Conservation (phyloP, 2,113 vertebrate species). For the Epinephelus moara region DNA sequence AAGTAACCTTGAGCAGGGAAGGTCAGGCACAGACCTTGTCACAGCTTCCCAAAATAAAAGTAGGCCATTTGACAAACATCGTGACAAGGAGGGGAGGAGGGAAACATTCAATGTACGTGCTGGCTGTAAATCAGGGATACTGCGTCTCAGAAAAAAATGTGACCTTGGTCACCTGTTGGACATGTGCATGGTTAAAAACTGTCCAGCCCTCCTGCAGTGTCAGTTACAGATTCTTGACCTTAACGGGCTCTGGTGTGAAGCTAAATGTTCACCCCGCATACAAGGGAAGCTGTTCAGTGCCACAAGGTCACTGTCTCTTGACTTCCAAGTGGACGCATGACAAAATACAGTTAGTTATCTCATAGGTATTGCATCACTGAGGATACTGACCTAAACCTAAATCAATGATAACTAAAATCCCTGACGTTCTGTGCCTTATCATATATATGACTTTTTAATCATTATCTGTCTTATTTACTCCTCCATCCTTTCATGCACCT, state of each 20-base stretch:
- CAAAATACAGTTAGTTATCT: slow-evolving; percentile 27
- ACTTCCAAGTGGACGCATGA: slow-evolving; percentile 2
- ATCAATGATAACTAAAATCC: background rate
- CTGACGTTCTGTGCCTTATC: background rate
- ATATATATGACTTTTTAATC: background rate
- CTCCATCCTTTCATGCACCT: background rate
- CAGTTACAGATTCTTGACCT: slow-evolving; percentile 51
- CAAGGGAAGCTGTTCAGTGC: background rate
- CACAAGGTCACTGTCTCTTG: background rate
- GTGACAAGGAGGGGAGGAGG: slow-evolving; percentile 2
- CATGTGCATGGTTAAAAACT: slow-evolving; percentile 25
- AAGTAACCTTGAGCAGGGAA: slow-evolving; percentile 48
- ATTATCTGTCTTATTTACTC: background rate
- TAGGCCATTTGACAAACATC: slow-evolving; percentile 49
- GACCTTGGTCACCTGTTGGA: slow-evolving; percentile 52
- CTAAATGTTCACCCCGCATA: slow-evolving; percentile 1
- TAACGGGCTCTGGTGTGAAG: slow-evolving; percentile 12
- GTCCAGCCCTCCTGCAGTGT: slow-evolving; percentile 22
- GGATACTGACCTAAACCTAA: slow-evolving; percentile 2
- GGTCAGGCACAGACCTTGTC: slow-evolving; percentile 44
- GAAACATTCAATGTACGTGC: slow-evolving; percentile 13
- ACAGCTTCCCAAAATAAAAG: slow-evolving; percentile 68
- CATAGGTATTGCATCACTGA: slow-evolving; percentile 14
- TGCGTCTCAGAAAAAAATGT: slow-evolving; percentile 52
- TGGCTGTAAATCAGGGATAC: slow-evolving; percentile 25